Conservation (phyloP, 1,140 invertebrate species). For the Ostrea edulis region DNA sequence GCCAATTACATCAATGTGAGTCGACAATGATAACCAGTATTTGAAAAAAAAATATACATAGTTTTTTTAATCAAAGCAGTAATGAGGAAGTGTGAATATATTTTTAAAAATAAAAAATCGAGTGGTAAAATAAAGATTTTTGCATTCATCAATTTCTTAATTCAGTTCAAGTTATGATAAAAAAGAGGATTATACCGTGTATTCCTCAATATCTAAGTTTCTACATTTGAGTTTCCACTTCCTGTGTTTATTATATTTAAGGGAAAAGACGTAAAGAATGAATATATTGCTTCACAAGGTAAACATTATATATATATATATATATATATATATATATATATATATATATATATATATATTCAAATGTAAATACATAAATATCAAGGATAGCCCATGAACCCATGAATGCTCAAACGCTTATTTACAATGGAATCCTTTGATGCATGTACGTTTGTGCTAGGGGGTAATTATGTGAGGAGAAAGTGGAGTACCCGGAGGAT, state of each 20-base stretch:
- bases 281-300: constrained; percentile 22
- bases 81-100: not conserved
- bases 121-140: not conserved
- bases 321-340: too few species aligned
- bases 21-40: not conserved
- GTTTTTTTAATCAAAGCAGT: not conserved
- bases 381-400: too few species aligned
- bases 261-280: not conserved
- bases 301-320: not conserved
- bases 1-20: constrained; percentile 6
- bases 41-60: not conserved
- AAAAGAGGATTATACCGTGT: not conserved
- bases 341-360: too few species aligned
- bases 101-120: not conserved
- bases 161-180: not conserved
- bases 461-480: too few species aligned
- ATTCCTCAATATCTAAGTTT: not conserved
- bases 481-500: too few species aligned
- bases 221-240: not conserved
- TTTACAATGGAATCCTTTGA: too few species aligned
- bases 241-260: not conserved
- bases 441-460: too few species aligned
- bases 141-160: not conserved
- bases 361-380: too few species aligned
- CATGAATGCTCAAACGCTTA: too few species aligned